Evolutionary conservation across 1,140 invertebrate genomes (phyloP).

Genomic region (Ganaspis sp.): DNA sequence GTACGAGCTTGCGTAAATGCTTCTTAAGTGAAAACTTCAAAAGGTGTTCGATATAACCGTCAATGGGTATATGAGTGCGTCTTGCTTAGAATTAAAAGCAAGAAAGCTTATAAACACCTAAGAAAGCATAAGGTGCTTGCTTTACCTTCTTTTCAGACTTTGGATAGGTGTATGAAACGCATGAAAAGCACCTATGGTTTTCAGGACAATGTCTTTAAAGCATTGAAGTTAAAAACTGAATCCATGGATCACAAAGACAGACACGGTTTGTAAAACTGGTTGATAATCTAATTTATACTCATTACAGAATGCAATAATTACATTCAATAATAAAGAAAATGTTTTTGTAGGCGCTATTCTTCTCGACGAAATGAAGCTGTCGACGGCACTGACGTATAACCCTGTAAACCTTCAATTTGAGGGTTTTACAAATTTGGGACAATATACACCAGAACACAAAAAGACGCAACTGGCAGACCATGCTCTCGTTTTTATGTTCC

Average conservation of each 20-base stretch:
- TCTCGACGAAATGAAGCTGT: background rate
- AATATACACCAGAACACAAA: conserved; percentile 49
- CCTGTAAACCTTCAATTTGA: too few relatives aligned
- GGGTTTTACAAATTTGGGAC: conserved; percentile 49
- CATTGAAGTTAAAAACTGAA: background rate
- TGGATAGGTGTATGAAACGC: background rate
- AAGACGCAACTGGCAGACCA: conserved; percentile 51
- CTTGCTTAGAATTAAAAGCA: conserved; percentile 42
- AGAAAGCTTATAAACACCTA: conserved; percentile 6
- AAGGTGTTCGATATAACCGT: conserved; percentile 7
- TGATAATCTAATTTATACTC: background rate
- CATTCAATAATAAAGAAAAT: background rate
- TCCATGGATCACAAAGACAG: background rate
- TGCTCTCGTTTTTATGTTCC: conserved; percentile 59
- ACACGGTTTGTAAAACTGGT: background rate
- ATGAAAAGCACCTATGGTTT: background rate
- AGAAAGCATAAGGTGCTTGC: conserved; percentile 30
- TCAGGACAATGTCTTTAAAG: background rate
- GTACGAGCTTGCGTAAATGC: background rate
- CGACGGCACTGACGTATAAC: background rate
- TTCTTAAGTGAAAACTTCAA: background rate
- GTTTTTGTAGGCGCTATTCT: background rate
- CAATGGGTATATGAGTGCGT: conserved; percentile 43
- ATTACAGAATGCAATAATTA: background rate
- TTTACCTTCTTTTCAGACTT: background rate